Percentiles rank a stretch among this genome's conserved stretches.
Evolutionary conservation across 2,113 vertebrate species (phyloP).

Genomic region (Hyaena hyaena): DNA sequence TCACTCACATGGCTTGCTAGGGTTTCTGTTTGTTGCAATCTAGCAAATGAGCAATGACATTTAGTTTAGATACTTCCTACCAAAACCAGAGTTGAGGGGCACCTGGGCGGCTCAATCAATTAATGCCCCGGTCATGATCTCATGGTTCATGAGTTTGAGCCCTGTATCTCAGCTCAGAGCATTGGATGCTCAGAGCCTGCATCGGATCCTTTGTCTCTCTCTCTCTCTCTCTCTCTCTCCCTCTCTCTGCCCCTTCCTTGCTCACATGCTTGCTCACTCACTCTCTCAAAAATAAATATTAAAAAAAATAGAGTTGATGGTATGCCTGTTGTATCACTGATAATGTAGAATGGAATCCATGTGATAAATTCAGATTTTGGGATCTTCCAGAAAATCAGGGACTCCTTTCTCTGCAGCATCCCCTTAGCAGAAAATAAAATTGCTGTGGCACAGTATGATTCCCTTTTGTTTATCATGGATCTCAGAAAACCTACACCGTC

Average conservation of each 20-base stretch:
- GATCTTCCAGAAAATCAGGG: not conserved
- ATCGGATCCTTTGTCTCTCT: too few relatives aligned
- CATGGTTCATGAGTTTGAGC: too few relatives aligned
- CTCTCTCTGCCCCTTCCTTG: too few relatives aligned
- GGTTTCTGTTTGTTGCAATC: not conserved
- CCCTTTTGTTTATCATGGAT: not conserved
- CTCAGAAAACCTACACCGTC: not conserved
- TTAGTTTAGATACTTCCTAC: not conserved
- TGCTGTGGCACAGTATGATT: not conserved
- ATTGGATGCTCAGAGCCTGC: too few relatives aligned
- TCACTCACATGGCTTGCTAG: not conserved
- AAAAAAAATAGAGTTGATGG: not conserved
- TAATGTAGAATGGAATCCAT: not conserved
- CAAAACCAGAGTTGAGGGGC: too few relatives aligned
- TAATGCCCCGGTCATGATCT: too few relatives aligned
- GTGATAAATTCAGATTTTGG: not conserved
- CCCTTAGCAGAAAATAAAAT: constrained; percentile 26
- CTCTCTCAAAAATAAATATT: too few relatives aligned
- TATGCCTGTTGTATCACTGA: not conserved
- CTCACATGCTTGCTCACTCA: too few relatives aligned
- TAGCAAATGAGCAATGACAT: not conserved
- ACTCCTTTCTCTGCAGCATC: constrained; percentile 27
- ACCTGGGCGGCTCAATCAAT: too few relatives aligned
- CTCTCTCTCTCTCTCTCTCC: too few relatives aligned
- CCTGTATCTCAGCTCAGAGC: too few relatives aligned